Evolutionary conservation across 2,113 vertebrate genomes (phyloP).

Genomic region (Passer montanus): DNA sequence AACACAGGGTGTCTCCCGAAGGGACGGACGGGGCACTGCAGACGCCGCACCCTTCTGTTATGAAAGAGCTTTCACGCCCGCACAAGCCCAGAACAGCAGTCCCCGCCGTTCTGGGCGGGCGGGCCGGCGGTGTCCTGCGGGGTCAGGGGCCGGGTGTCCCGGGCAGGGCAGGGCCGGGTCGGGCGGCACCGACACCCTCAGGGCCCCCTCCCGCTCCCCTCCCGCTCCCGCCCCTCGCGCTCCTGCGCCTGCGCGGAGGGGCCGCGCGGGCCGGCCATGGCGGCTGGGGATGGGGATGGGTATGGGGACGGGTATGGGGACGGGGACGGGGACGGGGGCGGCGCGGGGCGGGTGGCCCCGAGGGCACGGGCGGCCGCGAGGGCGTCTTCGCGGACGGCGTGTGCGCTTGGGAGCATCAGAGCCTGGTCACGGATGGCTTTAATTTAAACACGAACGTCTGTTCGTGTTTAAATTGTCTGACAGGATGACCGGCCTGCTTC

Average conservation of each 20-base stretch:
- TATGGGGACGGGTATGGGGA: no score
- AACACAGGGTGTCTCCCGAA: no score
- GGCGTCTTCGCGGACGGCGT: neutral
- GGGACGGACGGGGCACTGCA: fast-evolving
- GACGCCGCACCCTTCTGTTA: fast-evolving
- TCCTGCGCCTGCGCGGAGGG: no score
- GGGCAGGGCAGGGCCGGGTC: no score
- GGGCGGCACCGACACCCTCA: neutral
- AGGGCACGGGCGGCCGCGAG: neutral
- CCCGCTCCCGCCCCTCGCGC: neutral
- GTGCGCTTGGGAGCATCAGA: neutral
- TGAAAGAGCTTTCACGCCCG: fast-evolving
- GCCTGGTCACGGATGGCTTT: no score
- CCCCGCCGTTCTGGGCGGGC: no score
- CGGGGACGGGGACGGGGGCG: no score
- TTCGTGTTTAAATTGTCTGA: no score
- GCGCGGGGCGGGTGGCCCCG: neutral
- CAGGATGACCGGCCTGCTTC: fast-evolving
- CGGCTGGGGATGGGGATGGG: no score
- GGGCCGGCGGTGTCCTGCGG: fast-evolving
- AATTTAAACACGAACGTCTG: no score
- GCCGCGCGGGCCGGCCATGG: no score
- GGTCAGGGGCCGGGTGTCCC: neutral
- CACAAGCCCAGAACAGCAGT: fast-evolving
- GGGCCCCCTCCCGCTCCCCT: neutral